Conservation (phyloP, 2,888 invertebrate genomes). For the Nemurella pictetii region DNA sequence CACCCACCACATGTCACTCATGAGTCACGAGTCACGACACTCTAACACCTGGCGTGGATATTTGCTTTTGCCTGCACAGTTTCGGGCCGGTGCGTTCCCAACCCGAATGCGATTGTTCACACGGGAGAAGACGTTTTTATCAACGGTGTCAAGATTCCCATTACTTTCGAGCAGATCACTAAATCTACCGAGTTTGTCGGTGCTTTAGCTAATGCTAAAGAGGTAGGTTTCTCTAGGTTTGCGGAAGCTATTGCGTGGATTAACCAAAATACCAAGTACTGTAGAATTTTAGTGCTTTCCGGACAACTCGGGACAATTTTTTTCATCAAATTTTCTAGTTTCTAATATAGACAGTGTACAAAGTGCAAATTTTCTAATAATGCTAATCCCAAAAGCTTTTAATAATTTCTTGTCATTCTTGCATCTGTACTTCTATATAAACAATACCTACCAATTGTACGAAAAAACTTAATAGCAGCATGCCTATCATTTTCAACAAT, state of each 20-base stretch:
- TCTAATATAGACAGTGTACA: too few species aligned
- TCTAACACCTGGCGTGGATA: background rate
- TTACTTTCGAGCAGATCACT: background rate
- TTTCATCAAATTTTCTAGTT: too few species aligned
- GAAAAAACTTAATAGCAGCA: too few species aligned
- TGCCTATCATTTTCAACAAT: too few species aligned
- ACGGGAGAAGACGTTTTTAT: background rate
- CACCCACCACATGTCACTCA: background rate
- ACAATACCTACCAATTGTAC: too few species aligned
- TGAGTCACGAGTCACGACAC: background rate
- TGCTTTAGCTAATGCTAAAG: constrained; percentile 20
- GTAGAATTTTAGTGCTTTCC: background rate
- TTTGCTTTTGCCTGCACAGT: constrained; percentile 32
- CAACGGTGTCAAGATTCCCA: constrained; percentile 1
- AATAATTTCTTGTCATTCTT: too few species aligned
- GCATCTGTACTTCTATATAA: too few species aligned
- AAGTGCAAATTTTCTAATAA: too few species aligned
- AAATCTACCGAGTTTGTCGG: constrained; percentile 26
- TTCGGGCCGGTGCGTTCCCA: constrained; percentile 36
- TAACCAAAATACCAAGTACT: too few species aligned
- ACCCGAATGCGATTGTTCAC: background rate
- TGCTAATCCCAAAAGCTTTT: too few species aligned
- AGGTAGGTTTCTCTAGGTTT: constrained; percentile 17
- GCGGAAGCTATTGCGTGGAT: background rate
- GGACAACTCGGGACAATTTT: too few species aligned